These are phyloP conservation scores for Taphrorychus bicolor DNA, from an alignment of 2,888 invertebrate genomes.

Conservation along the genomic window DNA sequence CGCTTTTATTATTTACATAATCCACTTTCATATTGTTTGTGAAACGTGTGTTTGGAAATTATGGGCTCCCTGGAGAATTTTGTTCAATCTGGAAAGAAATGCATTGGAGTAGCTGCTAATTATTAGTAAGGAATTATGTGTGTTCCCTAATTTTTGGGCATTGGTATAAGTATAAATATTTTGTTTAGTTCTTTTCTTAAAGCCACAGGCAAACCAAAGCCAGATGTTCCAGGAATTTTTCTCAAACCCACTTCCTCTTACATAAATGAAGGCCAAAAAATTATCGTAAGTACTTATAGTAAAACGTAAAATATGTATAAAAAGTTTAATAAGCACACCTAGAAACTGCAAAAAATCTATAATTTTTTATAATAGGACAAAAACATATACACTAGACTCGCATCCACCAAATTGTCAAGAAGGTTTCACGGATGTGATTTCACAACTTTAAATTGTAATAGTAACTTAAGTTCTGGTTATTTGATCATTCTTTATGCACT, in stretches of 20 bases:
- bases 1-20: no score
- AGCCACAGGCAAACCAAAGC: constrained; percentile 67
- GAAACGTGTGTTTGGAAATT: neutral
- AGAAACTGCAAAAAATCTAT: no score
- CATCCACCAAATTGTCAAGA: no score
- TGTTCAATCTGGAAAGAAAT: constrained; percentile 65
- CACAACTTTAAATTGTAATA: neutral
- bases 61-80: constrained; percentile 42
- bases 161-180: neutral
- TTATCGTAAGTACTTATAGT: constrained; percentile 65
- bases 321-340: no score
- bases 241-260: constrained; percentile 74
- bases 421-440: neutral
- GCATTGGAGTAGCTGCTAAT: constrained; percentile 70
- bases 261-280: constrained; percentile 66
- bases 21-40: no score
- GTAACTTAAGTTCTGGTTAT: no score
- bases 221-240: constrained; percentile 72
- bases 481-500: no score
- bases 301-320: no score
- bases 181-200: constrained; percentile 66
- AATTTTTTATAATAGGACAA: no score
- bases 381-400: no score
- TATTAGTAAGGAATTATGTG: constrained; percentile 63
- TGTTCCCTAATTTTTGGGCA: neutral